A percentile compares a stretch with the other conserved stretches of the same genome.
Conservation (phyloP, 2,113 vertebrate genomes). For the Rhinichthys klamathensis region DNA sequence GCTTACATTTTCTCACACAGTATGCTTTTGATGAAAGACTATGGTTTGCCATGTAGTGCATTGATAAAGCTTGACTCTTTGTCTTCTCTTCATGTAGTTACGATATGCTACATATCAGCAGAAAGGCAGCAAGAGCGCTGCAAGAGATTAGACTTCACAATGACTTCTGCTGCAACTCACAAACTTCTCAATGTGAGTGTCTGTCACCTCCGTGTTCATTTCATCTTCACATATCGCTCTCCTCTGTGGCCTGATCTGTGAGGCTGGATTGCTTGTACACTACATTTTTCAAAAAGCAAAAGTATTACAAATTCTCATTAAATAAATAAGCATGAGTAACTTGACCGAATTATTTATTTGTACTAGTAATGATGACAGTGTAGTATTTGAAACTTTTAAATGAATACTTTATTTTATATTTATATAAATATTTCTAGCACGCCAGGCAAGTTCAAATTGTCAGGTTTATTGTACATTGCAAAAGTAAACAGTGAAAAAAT, state of each 20-base stretch:
- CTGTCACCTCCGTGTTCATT: background rate
- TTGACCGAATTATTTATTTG: background rate
- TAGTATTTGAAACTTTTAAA: background rate
- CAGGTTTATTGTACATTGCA: background rate
- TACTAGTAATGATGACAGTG: background rate
- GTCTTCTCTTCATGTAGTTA: slow-evolving; percentile 59
- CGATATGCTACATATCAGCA: slow-evolving; percentile 62
- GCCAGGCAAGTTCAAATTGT: background rate
- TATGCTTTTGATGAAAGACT: background rate
- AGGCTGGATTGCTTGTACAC: background rate
- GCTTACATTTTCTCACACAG: background rate
- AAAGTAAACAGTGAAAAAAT: background rate
- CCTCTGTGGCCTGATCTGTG: background rate
- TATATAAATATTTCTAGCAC: background rate
- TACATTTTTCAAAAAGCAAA: background rate
- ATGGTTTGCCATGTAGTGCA: background rate
- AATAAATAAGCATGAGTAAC: background rate
- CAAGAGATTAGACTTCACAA: slow-evolving; percentile 66
- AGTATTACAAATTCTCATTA: too few relatives aligned
- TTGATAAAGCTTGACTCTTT: background rate
- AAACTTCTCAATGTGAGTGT: slow-evolving; percentile 17
- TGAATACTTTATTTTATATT: background rate
- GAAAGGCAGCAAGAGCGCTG: slow-evolving; percentile 44
- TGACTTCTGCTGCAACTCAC: slow-evolving; percentile 41
- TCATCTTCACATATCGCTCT: background rate